Conservation (phyloP, 2,888 invertebrate species). For the Dendrolimus pini region DNA sequence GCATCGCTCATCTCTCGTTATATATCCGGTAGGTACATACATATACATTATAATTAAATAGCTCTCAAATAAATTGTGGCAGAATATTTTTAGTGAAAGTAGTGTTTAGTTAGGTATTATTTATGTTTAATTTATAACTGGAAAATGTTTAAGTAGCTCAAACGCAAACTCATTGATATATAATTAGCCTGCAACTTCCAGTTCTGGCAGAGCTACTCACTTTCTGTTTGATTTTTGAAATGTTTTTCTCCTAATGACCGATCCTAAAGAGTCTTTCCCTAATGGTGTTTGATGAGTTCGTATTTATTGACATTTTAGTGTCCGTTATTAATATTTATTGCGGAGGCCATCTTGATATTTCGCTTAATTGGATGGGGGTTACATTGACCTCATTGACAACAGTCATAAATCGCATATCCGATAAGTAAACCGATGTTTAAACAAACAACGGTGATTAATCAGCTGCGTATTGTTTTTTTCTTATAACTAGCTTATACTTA, state of each 20-base stretch:
- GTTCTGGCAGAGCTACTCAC: slow-evolving; percentile 42
- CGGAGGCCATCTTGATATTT: slow-evolving; percentile 25
- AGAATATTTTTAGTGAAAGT: too few species aligned
- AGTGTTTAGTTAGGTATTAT: slow-evolving; percentile 3
- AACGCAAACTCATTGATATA: slow-evolving; percentile 18
- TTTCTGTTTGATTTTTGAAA: slow-evolving; percentile 61
- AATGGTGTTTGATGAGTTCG: slow-evolving; percentile 42
- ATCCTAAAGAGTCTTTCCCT: slow-evolving; percentile 26
- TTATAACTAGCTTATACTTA: too few species aligned
- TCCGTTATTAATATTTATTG: slow-evolving; percentile 47
- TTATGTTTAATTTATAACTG: slow-evolving; percentile 25
- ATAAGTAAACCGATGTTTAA: not conserved
- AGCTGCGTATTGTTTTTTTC: too few species aligned
- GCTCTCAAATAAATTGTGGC: too few species aligned
- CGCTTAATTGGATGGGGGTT: slow-evolving; percentile 16
- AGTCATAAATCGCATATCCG: not conserved
- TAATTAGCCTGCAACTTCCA: slow-evolving; percentile 28
- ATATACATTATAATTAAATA: too few species aligned
- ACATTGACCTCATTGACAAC: not conserved
- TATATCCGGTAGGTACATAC: too few species aligned
- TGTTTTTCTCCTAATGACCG: slow-evolving; percentile 65
- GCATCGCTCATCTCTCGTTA: too few species aligned
- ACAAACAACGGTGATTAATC: not conserved
- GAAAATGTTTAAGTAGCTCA: slow-evolving; percentile 33
- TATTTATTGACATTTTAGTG: slow-evolving; percentile 50